These are phyloP conservation scores for Aphis gossypii DNA, from an alignment of 1,140 invertebrate species.

Conservation along the genomic window DNA sequence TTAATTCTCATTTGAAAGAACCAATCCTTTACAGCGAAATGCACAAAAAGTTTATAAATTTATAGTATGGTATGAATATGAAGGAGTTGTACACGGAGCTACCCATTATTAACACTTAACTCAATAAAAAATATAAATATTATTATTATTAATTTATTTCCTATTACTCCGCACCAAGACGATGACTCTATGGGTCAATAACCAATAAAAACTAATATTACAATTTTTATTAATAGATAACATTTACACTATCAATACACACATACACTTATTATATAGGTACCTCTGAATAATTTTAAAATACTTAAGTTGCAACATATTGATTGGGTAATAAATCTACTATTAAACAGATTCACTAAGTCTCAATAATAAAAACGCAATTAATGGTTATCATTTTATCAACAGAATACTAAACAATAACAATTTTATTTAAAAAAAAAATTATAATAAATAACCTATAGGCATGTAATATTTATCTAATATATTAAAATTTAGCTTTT, in stretches of 20 bases:
- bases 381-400: background rate
- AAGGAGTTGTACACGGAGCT: background rate
- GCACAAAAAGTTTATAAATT: background rate
- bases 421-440: background rate
- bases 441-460: too few relatives aligned
- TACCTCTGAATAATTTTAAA: background rate
- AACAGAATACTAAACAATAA: background rate
- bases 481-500: background rate
- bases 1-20: background rate
- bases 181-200: background rate
- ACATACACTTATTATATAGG: too few relatives aligned
- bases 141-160: background rate
- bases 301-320: background rate
- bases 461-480: background rate
- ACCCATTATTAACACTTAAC: background rate
- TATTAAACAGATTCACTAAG: background rate
- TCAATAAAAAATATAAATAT: background rate
- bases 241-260: background rate
- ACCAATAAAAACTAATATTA: background rate
- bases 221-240: background rate
- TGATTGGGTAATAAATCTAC: background rate
- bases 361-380: background rate
- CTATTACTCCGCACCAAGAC: background rate
- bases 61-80: background rate
- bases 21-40: background rate